phyloP scores from a whole-genome alignment of 1,140 invertebrate species.

The Macrosteles quadrilineatus region DNA sequence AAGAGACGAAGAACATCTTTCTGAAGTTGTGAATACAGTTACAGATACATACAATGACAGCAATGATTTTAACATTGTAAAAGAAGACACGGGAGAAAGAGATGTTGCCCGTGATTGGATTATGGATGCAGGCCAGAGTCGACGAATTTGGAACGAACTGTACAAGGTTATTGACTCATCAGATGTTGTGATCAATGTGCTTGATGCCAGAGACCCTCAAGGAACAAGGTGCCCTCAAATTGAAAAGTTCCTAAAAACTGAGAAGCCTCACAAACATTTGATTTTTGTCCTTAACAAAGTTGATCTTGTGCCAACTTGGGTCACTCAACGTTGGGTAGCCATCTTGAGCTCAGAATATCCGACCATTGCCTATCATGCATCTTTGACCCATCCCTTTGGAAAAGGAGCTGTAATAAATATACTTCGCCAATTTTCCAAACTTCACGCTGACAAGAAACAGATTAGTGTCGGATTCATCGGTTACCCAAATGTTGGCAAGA shows the following conservation, averaged over 20 bases:
- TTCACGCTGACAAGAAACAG: conserved; percentile 95
- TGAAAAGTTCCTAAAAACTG: conserved; percentile 75
- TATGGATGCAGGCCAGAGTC: conserved; percentile 92
- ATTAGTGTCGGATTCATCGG: conserved; percentile 99
- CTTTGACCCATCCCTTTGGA: conserved; percentile 94
- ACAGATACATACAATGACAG: conserved; percentile 72
- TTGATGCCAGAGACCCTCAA: conserved; percentile 94
- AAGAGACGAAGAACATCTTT: conserved; percentile 69
- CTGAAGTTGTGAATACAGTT: conserved; percentile 67
- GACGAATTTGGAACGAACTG: conserved; percentile 98
- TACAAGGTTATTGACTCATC: conserved; percentile 99
- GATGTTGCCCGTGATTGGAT: conserved; percentile 79
- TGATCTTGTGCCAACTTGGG: conserved; percentile 95
- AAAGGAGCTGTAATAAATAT: conserved; percentile 98
- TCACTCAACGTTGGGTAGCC: conserved; percentile 94
- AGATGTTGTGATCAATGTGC: conserved; percentile 80
- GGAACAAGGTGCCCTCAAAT: conserved; percentile 94
- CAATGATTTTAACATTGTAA: conserved; percentile 79
- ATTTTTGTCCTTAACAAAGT: conserved; percentile 96
- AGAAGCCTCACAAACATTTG: conserved; percentile 92
- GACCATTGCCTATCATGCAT: conserved; percentile 98
- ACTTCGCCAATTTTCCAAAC: conserved; percentile 93
- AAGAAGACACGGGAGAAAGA: conserved; percentile 76
- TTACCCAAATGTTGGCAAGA: conserved; percentile 99
- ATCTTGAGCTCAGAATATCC: conserved; percentile 93